phyloP scores from a whole-genome alignment of 2,113 vertebrate genomes.

The Sylvietta virens region DNA sequence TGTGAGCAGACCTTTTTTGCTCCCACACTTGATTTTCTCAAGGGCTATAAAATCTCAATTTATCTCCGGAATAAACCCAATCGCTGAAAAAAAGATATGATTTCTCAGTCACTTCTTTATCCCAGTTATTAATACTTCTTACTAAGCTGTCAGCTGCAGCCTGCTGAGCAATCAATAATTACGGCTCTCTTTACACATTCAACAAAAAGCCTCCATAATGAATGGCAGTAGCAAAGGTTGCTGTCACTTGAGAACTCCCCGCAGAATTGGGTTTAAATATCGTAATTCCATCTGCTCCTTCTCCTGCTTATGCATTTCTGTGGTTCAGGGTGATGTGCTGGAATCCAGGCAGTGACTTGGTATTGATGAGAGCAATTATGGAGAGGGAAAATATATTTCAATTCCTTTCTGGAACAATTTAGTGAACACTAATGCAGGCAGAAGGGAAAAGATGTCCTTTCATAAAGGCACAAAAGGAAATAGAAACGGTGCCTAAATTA shows the following conservation, averaged over 20 bases:
- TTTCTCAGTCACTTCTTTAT: background rate
- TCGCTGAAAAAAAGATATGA: background rate
- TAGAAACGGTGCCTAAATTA: constrained; percentile 3
- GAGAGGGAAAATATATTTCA: background rate
- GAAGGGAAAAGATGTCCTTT: background rate
- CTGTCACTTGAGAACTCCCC: background rate
- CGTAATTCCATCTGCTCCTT: background rate
- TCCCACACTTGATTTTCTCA: background rate
- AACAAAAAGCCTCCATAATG: background rate
- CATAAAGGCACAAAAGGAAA: constrained; percentile 1
- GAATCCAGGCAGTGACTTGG: background rate
- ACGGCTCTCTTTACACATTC: background rate
- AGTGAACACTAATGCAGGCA: background rate
- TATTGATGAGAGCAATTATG: background rate
- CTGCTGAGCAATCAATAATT: constrained; percentile 42
- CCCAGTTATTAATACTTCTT: background rate
- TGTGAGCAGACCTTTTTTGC: background rate
- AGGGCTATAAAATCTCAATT: background rate
- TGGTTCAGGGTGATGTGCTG: background rate
- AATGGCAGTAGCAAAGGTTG: constrained; percentile 9
- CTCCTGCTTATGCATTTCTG: background rate
- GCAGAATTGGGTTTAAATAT: background rate
- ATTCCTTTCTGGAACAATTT: background rate
- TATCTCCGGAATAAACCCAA: background rate
- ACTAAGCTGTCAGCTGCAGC: background rate